phyloP scores from a whole-genome alignment of 2,797 vertebrate genomes.

The Urocyon cinereoargenteus region DNA sequence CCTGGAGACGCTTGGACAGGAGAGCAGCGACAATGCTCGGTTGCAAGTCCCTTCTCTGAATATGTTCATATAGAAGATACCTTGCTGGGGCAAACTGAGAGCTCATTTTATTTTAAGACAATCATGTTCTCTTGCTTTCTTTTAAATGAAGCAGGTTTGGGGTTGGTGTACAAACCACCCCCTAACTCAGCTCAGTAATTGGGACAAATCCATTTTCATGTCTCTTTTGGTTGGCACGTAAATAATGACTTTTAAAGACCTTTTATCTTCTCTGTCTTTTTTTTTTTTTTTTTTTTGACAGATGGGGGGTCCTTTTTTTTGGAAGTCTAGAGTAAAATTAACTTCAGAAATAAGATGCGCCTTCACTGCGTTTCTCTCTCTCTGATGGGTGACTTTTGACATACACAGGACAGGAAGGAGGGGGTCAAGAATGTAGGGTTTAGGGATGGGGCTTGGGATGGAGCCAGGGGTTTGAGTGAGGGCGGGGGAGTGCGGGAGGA shows the following conservation, averaged over 20 bases:
- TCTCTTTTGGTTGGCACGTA: neutral
- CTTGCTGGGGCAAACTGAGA: neutral
- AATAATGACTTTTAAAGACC: constrained; percentile 46
- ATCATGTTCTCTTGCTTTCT: neutral
- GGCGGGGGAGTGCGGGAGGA: neutral
- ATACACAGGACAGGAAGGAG: neutral
- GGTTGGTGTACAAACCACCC: fast-evolving
- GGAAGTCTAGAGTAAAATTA: constrained; percentile 60
- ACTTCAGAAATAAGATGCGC: neutral
- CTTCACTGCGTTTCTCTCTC: neutral
- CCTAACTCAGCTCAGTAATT: fast-evolving
- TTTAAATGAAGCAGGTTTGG: neutral
- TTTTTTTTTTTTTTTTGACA: constrained; percentile 29
- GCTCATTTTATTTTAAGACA: neutral
- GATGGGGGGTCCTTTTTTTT: constrained; percentile 59
- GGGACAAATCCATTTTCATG: neutral
- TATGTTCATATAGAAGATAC: neutral
- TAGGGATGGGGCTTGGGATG: neutral
- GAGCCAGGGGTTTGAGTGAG: neutral
- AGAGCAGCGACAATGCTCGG: neutral
- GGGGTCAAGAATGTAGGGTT: neutral
- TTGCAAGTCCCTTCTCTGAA: neutral
- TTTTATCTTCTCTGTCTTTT: constrained; percentile 50
- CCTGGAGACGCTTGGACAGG: fast-evolving
- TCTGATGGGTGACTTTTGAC: neutral